Evolutionary conservation across 2,888 invertebrate species (phyloP), one percentile per base, ranked within the genome.

Genomic region (Neoscelio sp.): DNA sequence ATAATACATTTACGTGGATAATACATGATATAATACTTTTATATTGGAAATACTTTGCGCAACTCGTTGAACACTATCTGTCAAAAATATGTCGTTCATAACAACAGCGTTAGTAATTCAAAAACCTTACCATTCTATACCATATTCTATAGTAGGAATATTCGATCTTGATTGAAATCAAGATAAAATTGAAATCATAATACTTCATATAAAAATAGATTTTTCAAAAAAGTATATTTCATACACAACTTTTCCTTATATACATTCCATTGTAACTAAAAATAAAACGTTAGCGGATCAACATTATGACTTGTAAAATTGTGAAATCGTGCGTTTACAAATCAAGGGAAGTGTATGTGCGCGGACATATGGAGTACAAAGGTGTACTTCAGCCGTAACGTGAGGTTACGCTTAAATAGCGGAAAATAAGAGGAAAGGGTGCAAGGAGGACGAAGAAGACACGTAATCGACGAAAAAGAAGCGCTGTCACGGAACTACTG

Each of bases 291-390:
- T 73, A 46, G 54, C 54, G 56, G 56, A 74, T 64, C 64, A 74
- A 56, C 54, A 40, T 46, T 64, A 10, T 18, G 40, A 30, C 48
- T 64, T 74, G 73, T 15, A 48, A 74, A 74, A 74, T 65, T 74
- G 64, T 30, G 38, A 26, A 26, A 46, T 64, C 73, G 73, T 65
- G 73, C 38, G 56, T 65, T 74, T 74, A 56, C 56, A 64, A 54
- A 40, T 64, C 18, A 40, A 64, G 73, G 40, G n/a, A 65, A 74
- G 40, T 40, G 50, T 52, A 67, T 52, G 67, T 52, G 75, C n/a
- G 26, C 44, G n/a, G 17, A 40, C 62, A 68, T 42, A 62, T 46
- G 33, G 35, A 40, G 50, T 50, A 68, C 62, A 76, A 62, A 73
- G 75, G 54, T 62, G 60, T 50, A n/a, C 50, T 18, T 28, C 6